Percentiles rank a stretch among this genome's conserved stretches.
These are phyloP conservation scores for Atractosteus spatula DNA, from an alignment of 2,113 vertebrate genomes.

Conservation along the genomic window DNA sequence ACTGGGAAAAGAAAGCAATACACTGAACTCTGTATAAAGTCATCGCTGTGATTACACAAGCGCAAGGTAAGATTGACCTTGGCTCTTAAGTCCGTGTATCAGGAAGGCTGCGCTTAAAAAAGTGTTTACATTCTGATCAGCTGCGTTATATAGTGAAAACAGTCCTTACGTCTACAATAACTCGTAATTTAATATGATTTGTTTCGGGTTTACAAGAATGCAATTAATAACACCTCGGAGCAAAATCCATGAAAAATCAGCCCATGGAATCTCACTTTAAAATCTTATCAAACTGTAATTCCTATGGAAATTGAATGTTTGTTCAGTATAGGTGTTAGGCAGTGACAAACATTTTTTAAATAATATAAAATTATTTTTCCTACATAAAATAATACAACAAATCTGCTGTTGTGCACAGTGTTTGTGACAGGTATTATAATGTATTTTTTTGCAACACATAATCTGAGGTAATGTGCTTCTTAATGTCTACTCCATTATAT, in stretches of 20 bases:
- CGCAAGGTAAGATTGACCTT: no score
- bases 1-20: no score
- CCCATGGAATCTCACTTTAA: not conserved
- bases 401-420: slow-evolving; percentile 2
- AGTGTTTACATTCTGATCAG: no score
- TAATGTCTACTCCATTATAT: slow-evolving; percentile 30
- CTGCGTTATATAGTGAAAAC: no score
- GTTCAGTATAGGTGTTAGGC: slow-evolving; percentile 30
- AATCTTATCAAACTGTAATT: slow-evolving; percentile 21
- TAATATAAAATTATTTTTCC: slow-evolving; percentile 44
- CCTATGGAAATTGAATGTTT: slow-evolving; percentile 34
- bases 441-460: slow-evolving; percentile 21
- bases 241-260: not conserved
- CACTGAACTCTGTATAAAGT: no score
- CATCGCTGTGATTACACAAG: no score
- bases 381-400: slow-evolving; percentile 35
- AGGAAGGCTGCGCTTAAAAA: no score
- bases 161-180: not conserved
- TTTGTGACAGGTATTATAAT: slow-evolving; percentile 15
- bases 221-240: not conserved
- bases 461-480: slow-evolving; percentile 22
- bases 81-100: no score
- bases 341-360: slow-evolving; percentile 24
- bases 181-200: not conserved
- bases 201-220: not conserved